Base-by-base conservation (phyloP, 2,113 vertebrate species). In the Hystrix cristata region DNA sequence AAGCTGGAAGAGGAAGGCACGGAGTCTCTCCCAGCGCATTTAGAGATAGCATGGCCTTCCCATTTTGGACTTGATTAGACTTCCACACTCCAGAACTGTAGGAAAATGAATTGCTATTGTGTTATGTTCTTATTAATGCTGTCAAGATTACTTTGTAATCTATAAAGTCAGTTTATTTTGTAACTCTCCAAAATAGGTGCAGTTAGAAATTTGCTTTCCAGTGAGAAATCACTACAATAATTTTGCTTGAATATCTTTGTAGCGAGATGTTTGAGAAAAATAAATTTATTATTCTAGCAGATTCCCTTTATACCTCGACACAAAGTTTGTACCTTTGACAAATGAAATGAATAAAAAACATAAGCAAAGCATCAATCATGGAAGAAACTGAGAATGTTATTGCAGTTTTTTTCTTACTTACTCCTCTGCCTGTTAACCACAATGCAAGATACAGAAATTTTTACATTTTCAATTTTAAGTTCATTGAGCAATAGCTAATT, bases 271-370 rank as follows among this genome's bases (percentile, higher is more conserved):
- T 78, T 87, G 34, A 67, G 19, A 71, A 87, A 92, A 95, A 92
- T 38, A 65, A 94, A 62, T 51, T 65, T 43, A 21, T 82, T 38
- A 87, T 93, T 53, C 51, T 76, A 76, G 7, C 31, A 90, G 59
- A 60, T 55, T 86, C 19, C 67, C 93, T 95, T 95, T 87, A 76
- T 1, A 82, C 16, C 6, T 55, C 82, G 90, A 81, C 14, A 46
- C 23, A 90, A 81, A 67, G 4, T 43, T 59, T 90, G 10, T n/a
- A 64, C 31, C 27, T 87, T 91, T 93, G 38, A 86, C 12, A 74
- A 85, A 27, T 57, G 59, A 94, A 85, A 74, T 74, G 11, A 93
- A 80, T 86, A 31, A 7, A 86, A 93, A 74, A 57, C 21, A 86
- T 60, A 38, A 87, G 67, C 15, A 83, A 12, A 82, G n/a, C 4